phyloP scores from a whole-genome alignment of 2,888 invertebrate genomes.

The Chelonus formosanus region DNA sequence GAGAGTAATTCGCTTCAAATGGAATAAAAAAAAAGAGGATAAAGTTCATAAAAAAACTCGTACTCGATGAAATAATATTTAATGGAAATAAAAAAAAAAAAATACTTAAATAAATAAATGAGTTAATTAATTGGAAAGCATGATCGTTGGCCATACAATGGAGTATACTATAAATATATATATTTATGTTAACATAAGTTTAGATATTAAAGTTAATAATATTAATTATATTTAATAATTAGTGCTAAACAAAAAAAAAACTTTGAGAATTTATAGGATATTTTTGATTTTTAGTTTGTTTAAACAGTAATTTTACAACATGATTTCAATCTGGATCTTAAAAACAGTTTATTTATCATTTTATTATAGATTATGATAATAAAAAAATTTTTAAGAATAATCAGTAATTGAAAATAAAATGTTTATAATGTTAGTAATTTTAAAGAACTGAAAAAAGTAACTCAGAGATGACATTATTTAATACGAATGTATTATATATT shows the following conservation, averaged over 20 bases:
- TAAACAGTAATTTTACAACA: too few species aligned
- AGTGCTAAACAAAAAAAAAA: background rate
- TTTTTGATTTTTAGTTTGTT: too few species aligned
- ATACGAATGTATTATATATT: too few species aligned
- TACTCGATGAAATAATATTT: conserved; percentile 16
- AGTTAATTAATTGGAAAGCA: conserved; percentile 49
- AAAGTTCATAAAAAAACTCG: conserved; percentile 18
- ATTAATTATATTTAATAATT: conserved; percentile 14
- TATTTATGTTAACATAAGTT: conserved; percentile 58
- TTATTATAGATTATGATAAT: too few species aligned
- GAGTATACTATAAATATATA: conserved; percentile 49
- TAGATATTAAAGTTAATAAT: conserved; percentile 47
- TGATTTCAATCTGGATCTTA: too few species aligned
- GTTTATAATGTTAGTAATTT: too few species aligned
- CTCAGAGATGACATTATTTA: too few species aligned
- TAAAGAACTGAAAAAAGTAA: too few species aligned
- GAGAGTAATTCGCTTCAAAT: conserved; percentile 35
- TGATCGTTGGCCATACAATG: conserved; percentile 65
- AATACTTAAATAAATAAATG: background rate
- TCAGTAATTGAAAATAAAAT: too few species aligned
- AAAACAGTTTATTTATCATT: too few species aligned
- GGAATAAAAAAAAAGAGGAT: conserved; percentile 15
- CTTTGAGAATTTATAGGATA: background rate
- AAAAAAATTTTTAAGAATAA: too few species aligned
- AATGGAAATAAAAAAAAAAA: conserved; percentile 10